These are phyloP conservation scores for Poeciliopsis presidionis DNA, from an alignment of 2,797 vertebrate genomes.

Conservation along the genomic window DNA sequence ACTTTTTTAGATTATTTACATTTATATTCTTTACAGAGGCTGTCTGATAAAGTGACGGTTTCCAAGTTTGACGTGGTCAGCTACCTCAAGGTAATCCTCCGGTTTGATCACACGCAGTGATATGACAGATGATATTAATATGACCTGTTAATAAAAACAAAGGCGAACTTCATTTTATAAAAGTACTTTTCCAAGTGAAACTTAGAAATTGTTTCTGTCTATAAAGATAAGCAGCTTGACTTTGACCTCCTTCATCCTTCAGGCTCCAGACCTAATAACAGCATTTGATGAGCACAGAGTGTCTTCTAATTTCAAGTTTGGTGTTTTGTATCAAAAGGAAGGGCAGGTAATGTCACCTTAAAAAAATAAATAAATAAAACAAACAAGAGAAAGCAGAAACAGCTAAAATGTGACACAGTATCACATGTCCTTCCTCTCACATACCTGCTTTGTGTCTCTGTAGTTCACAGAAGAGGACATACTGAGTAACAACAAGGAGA, in stretches of 20 bases:
- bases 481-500: constrained; percentile 81
- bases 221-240: not conserved
- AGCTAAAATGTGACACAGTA: not conserved
- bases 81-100: constrained; percentile 79
- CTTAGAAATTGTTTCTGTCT: not conserved
- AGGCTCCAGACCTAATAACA: constrained; percentile 83
- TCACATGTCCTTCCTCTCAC: constrained; percentile 17
- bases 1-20: not conserved
- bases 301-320: constrained; percentile 85
- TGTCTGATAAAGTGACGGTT: constrained; percentile 78
- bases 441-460: constrained; percentile 38
- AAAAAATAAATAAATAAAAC: too few relatives aligned
- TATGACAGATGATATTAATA: not conserved
- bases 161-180: not conserved
- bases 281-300: constrained; percentile 85
- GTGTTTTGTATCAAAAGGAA: constrained; percentile 81
- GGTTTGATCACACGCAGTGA: not conserved
- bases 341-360: constrained; percentile 73
- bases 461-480: constrained; percentile 84
- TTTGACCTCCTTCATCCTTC: constrained; percentile 9
- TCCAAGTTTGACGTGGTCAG: constrained; percentile 81
- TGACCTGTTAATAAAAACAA: not conserved
- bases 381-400: not conserved
- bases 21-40: constrained; percentile 71
- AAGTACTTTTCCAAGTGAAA: not conserved